Evolutionary conservation across 2,797 vertebrate species (phyloP).

Genomic region (Cynodonichthys magdalenae): DNA sequence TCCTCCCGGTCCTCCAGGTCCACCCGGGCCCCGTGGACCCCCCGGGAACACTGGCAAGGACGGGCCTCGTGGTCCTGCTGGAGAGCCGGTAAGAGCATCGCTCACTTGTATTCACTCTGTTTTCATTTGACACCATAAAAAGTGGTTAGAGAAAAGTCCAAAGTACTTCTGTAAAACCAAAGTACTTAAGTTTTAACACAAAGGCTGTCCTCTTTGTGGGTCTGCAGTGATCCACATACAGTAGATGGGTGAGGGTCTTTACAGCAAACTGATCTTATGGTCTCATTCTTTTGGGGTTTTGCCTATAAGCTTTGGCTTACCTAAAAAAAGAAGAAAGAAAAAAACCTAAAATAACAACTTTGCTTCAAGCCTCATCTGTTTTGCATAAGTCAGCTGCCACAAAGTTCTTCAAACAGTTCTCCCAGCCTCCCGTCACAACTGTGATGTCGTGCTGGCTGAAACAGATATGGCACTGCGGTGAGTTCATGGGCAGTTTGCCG

Average conservation of each 20-base stretch:
- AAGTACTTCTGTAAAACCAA: no score
- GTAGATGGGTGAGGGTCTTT: constrained; percentile 27
- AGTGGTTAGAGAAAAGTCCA: no score
- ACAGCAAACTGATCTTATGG: constrained; percentile 38
- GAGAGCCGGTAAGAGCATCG: constrained; percentile 84
- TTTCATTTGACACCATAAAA: constrained; percentile 5
- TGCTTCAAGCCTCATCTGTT: constrained; percentile 73
- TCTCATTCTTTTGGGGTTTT: constrained; percentile 47
- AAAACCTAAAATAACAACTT: constrained; percentile 68
- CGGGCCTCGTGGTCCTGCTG: constrained; percentile 88
- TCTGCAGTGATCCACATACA: constrained; percentile 24
- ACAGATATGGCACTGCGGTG: constrained; percentile 69
- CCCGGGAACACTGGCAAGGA: constrained; percentile 94
- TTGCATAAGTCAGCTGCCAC: constrained; percentile 71
- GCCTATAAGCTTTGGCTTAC: constrained; percentile 62
- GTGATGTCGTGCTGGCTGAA: constrained; percentile 60
- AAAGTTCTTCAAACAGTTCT: constrained; percentile 55
- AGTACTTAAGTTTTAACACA: constrained; percentile 25
- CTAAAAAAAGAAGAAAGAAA: constrained; percentile 44
- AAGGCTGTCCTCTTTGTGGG: constrained; percentile 22
- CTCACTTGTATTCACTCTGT: neutral
- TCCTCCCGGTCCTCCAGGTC: constrained; percentile 89
- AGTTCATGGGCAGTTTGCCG: constrained; percentile 67
- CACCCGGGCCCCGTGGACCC: constrained; percentile 89
- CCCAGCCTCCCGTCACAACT: constrained; percentile 51